A percentile compares a stretch with the other conserved stretches of the same genome.
Evolutionary conservation across 2,797 vertebrate species (phyloP).

Genomic region (Melanotaenia pygmaea): DNA sequence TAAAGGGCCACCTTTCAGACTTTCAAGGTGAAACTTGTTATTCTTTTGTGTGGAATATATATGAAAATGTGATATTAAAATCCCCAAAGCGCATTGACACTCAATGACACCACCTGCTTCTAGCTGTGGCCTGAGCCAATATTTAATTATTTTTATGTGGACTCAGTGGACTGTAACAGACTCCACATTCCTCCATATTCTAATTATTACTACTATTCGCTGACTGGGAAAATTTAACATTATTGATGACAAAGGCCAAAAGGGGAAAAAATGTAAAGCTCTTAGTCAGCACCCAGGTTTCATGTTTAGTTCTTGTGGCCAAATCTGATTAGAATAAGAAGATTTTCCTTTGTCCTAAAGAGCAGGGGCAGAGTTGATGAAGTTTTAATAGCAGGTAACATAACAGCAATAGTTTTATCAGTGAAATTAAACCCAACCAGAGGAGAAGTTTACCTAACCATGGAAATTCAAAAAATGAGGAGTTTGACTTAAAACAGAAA

Average conservation of each 20-base stretch:
- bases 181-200: constrained; percentile 4
- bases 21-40: constrained; percentile 55
- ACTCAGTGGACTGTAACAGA: constrained; percentile 13
- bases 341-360: neutral
- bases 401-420: neutral
- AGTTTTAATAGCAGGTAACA: neutral
- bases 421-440: no score
- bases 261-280: neutral
- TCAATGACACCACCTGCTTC: constrained; percentile 33
- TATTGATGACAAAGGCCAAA: constrained; percentile 5
- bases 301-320: neutral
- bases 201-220: neutral
- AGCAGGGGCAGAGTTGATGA: neutral
- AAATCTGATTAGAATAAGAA: neutral
- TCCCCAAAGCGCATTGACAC: constrained; percentile 27
- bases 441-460: no score
- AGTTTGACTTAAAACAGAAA: no score
- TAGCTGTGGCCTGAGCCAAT: neutral
- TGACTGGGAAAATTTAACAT: neutral
- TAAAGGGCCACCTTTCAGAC: constrained; percentile 2
- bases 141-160: constrained; percentile 31
- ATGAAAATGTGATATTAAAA: constrained; percentile 56
- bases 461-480: no score
- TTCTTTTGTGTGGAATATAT: constrained; percentile 20
- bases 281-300: neutral